These are phyloP conservation scores for Aphidoletes aphidimyza DNA, from an alignment of 2,888 invertebrate species.

Conservation along the genomic window DNA sequence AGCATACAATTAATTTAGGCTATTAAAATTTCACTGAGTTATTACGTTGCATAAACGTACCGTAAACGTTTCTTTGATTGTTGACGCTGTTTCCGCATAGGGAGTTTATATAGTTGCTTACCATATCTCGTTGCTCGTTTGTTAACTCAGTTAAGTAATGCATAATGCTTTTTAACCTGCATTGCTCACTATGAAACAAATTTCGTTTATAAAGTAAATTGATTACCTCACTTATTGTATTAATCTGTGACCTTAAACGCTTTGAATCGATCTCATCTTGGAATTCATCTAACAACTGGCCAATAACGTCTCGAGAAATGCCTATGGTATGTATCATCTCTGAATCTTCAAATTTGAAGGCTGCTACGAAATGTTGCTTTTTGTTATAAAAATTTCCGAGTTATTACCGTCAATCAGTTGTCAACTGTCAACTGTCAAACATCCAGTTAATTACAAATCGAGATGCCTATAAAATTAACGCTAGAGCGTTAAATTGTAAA, in stretches of 20 bases:
- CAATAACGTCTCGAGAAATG: background rate
- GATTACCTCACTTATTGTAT: background rate
- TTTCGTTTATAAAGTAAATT: conserved; percentile 1
- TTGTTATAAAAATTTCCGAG: no score
- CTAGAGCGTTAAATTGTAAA: no score
- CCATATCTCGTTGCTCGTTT: background rate
- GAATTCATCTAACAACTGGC: background rate
- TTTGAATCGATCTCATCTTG: conserved; percentile 7
- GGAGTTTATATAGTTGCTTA: background rate
- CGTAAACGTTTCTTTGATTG: background rate
- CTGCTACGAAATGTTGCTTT: no score
- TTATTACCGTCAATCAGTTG: no score
- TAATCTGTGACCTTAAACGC: conserved; percentile 2
- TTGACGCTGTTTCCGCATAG: background rate
- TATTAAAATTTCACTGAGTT: background rate
- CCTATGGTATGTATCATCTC: background rate
- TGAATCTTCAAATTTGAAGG: background rate
- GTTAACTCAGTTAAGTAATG: background rate
- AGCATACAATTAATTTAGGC: background rate
- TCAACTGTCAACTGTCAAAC: no score
- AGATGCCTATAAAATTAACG: no score
- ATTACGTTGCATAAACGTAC: background rate
- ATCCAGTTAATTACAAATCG: no score
- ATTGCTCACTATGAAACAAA: background rate
- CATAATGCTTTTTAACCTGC: background rate